Evolutionary conservation across 2,888 invertebrate genomes (phyloP), one percentile per base, ranked within the genome.

Genomic region (Plebejus anna): DNA sequence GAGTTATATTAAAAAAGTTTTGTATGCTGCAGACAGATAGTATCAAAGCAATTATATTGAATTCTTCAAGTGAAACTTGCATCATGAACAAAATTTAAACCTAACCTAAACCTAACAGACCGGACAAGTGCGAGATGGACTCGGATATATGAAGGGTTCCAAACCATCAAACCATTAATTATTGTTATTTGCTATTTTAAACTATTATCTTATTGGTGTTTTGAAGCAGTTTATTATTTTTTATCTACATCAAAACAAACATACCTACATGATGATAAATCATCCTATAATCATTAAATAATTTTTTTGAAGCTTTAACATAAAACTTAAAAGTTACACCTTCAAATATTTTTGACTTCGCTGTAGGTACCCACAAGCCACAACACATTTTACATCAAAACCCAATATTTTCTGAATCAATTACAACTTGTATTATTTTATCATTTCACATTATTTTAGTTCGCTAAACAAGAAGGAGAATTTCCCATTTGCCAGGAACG

Each of bases 1-100:
- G 77, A 78, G 70, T 79, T 78, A 73, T 80, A 78, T 78, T 79
- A 78, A 70, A 79, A 76, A 79, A 76, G 76, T 76, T 76, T 38
- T 76, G 70, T 70, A 70, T 38, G 22, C 61, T 75, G 66, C 32
- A 75, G 47, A 36, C 7, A 55, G 47, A 55, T 73, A 22, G 7
- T 75, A n/a, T 66, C 4, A 32, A 66, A 11, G 66, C 66, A 51
- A 75, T 61, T 75, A 38, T 28, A 13, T 42, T 66, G 7, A 42
- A 75, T 55, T 61, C 42, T 75, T 59, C 22, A 59, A 16, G n/a
- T 61, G 28, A 28, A 28, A 66, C 61, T 66, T 66, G 22, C 22
- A 59, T 59, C 59, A 22, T 16, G 1, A 4, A 55, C 55, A 16
- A 55, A 47, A 55, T 0, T 16, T 13, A 51, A 2, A 11, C 5